Conservation (phyloP, 2,113 vertebrate genomes). For the Camelus bactrianus region DNA sequence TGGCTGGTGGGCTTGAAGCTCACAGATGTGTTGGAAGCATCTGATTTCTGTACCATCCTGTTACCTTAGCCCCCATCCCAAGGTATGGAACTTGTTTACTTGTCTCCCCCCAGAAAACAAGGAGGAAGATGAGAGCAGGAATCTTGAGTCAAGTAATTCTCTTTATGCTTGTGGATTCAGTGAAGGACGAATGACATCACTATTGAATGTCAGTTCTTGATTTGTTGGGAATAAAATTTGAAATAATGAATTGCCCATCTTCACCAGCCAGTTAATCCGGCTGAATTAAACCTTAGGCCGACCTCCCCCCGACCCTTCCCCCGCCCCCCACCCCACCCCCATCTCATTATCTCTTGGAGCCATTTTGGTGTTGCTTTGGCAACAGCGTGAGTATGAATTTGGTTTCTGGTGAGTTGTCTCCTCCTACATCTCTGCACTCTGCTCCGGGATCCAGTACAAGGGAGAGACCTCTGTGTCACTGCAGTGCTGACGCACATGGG, state of each 20-base stretch:
- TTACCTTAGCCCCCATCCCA: not conserved
- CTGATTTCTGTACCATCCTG: not conserved
- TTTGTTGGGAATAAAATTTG: slow-evolving; percentile 2
- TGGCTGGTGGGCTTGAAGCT: not conserved
- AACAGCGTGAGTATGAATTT: not conserved
- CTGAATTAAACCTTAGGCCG: not conserved
- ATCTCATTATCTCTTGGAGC: not conserved
- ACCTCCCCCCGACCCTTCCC: too few relatives aligned
- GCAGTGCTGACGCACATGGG: not conserved
- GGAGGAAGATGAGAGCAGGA: not conserved
- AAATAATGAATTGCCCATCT: not conserved
- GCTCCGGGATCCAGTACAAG: not conserved
- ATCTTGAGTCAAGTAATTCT: not conserved
- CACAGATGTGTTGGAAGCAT: not conserved
- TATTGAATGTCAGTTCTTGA: not conserved
- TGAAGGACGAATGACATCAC: not conserved
- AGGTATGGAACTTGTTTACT: not conserved
- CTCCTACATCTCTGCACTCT: not conserved
- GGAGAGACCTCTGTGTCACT: not conserved
- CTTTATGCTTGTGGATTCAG: not conserved
- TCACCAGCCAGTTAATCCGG: not conserved
- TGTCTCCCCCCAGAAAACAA: not conserved
- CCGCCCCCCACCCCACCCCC: too few relatives aligned
- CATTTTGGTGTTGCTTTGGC: not conserved
- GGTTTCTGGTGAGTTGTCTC: not conserved